Evolutionary conservation across 35 echinoderm and acorn worm species (phyloP).

Genomic region (Apostichopus japonicus): DNA sequence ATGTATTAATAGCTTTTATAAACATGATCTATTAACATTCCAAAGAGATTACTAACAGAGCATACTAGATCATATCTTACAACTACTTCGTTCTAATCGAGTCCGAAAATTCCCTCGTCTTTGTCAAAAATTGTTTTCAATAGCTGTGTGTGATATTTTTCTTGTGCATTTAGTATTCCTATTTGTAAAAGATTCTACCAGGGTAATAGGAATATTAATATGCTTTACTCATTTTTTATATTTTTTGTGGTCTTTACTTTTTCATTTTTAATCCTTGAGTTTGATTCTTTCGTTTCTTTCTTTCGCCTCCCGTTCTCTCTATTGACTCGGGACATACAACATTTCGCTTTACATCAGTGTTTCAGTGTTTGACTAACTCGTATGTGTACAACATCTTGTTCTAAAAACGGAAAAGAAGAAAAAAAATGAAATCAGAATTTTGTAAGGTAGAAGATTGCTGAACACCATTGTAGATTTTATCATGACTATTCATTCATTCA

Average conservation of each 20-base stretch:
- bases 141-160: constrained; percentile 35
- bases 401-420: background rate
- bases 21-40: constrained; percentile 2
- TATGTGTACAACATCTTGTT: background rate
- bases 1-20: background rate
- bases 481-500: background rate
- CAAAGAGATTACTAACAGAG: background rate
- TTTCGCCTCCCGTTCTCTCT: background rate
- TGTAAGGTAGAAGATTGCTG: background rate
- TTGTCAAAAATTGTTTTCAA: constrained; percentile 42
- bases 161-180: constrained; percentile 40
- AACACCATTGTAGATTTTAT: constrained; percentile 13
- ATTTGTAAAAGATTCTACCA: constrained; percentile 18
- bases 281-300: background rate
- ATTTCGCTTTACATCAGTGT: background rate
- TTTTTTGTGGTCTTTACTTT: background rate
- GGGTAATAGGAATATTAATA: constrained; percentile 28
- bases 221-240: constrained; percentile 10
- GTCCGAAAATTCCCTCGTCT: background rate
- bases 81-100: no score
- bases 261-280: background rate
- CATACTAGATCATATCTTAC: constrained; percentile 12
- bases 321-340: background rate
- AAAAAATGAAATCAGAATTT: background rate
- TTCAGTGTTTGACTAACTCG: background rate